Evolutionary conservation across 2,888 invertebrate species (phyloP).

Genomic region (Ceramica pisi): DNA sequence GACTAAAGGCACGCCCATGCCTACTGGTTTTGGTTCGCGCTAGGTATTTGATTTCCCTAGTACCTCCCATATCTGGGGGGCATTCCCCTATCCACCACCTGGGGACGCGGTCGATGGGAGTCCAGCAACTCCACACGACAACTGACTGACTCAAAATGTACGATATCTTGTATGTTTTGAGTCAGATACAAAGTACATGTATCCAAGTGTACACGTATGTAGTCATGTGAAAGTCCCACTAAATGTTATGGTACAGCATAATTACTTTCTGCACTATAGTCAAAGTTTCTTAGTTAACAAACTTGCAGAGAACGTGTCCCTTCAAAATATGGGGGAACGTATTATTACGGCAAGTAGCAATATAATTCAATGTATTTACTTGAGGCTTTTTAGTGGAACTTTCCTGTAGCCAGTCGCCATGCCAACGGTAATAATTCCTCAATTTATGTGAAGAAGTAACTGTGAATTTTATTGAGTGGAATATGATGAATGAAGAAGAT

Average conservation of each 20-base stretch:
- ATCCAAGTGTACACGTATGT: background rate
- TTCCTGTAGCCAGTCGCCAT: background rate
- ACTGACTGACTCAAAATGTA: slow-evolving; percentile 7
- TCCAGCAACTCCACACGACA: no score
- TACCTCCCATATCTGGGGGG: no score
- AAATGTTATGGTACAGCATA: slow-evolving; percentile 23
- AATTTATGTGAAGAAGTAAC: no score
- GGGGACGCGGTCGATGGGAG: no score
- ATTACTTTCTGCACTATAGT: slow-evolving; percentile 29
- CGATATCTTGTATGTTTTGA: no score
- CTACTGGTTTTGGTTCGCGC: no score
- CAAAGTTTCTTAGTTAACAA: slow-evolving; percentile 41
- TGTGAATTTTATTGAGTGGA: no score
- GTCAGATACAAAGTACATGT: no score
- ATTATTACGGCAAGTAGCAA: slow-evolving; percentile 22
- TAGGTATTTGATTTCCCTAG: no score
- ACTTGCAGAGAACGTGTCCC: slow-evolving; percentile 39
- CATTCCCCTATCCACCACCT: no score
- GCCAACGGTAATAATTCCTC: background rate
- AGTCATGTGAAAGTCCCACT: slow-evolving; percentile 25
- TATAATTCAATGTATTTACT: slow-evolving; percentile 18
- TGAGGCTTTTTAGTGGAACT: background rate
- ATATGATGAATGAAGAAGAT: no score
- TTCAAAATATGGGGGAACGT: slow-evolving; percentile 22
- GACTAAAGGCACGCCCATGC: no score